Base-by-base conservation (phyloP, 37 sponge, comb jelly and placozoan species). In the Theonella swinhoei region DNA sequence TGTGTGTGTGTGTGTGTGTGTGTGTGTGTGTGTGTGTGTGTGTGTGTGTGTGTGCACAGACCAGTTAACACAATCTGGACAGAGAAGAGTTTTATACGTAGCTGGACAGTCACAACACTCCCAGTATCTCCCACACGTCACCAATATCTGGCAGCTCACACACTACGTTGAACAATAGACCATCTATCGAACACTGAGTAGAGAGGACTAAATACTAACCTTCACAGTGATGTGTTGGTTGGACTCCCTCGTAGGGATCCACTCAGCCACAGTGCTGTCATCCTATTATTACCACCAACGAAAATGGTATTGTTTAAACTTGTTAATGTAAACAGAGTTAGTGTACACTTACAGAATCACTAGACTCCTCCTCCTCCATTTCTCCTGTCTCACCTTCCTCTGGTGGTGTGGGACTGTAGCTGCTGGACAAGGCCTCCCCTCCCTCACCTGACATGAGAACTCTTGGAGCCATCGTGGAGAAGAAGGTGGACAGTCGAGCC, bases 401-500 rank as follows among this genome's bases (percentile, higher is more conserved):
- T 22, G 31, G 60, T 23, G 29, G 61, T 20, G 62, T 47, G 61
- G 26, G 39, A 42, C 31, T 38, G 14, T 75, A 31, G 76, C 43
- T 14, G 14, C 54, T 47, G 11, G 67, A 19, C 0, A 68, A 38
- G 0, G 47, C 73, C 34, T 59, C 79, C 64, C 43, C 19, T 14
- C 54, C 14, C 54, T 47, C 54, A 23, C 81, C 81, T 2, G 77
- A 74, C 90, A 93, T 93, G 47, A 75, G 74, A 39, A 93, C 89
- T 3, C 60, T 30, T 0, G 93, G 93, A 29, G 82, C 62, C 23
- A 88, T 71, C 2, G 93, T 62, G 20, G 82, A 67, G 76, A 93
- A 93, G 90, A 93, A 93, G 11, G 89, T 88, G 11, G 93, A 88
- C 0, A 69, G 86, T 23, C 83, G 42, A 4, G 31, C 69, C 43